Evolutionary conservation across 2,888 invertebrate genomes (phyloP).

Genomic region (Heliconius charithonia): DNA sequence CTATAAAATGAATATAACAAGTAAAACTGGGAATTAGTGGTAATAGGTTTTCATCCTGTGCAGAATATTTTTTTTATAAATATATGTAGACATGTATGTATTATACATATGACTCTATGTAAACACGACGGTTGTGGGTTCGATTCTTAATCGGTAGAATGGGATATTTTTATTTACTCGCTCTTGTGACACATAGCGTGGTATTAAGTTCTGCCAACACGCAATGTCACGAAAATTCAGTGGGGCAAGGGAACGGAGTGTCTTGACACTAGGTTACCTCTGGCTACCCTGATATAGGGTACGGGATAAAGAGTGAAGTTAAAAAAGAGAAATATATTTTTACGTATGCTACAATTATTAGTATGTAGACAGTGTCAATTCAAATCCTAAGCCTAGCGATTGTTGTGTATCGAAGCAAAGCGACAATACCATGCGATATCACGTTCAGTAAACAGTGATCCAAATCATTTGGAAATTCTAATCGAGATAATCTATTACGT

Average conservation of each 20-base stretch:
- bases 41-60: no score
- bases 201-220: no score
- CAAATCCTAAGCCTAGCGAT: conserved; percentile 8
- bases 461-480: not conserved
- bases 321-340: no score
- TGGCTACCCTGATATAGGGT: no score
- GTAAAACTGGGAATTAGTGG: no score
- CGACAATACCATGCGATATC: not conserved
- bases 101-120: not conserved
- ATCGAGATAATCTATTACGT: not conserved
- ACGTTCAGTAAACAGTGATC: conserved; percentile 8
- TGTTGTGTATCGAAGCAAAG: conserved; percentile 18
- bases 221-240: not conserved
- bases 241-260: not conserved
- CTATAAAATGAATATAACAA: no score
- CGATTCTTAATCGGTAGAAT: not conserved
- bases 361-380: not conserved
- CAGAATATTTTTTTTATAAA: not conserved
- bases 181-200: not conserved
- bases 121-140: not conserved
- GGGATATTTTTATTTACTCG: not conserved
- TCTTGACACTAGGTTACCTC: not conserved
- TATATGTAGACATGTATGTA: not conserved
- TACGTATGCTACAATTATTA: no score
- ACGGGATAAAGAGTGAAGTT: no score